Evolutionary conservation across 2,113 vertebrate genomes (phyloP).

Genomic region (Pygoscelis adeliae): DNA sequence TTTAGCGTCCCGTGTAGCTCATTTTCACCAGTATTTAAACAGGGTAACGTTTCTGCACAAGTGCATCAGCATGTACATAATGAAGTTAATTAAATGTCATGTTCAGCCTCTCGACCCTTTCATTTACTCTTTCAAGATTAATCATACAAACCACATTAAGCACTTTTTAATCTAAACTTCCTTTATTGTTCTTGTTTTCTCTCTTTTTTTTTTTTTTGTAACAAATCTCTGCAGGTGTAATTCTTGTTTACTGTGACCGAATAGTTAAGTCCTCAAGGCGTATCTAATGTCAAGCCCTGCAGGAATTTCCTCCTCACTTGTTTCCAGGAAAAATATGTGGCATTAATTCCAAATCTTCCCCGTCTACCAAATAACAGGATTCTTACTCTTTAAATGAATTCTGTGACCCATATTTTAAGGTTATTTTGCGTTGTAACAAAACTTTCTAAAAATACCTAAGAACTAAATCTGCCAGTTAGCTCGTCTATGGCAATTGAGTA

Average conservation of each 20-base stretch:
- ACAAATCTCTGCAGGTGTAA: background rate
- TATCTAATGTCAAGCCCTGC: background rate
- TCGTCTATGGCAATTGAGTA: rapidly evolving
- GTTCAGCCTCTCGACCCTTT: slow-evolving; percentile 11
- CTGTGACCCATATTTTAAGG: background rate
- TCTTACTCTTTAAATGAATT: background rate
- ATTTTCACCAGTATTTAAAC: background rate
- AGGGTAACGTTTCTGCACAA: background rate
- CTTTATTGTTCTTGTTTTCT: background rate
- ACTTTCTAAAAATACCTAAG: background rate
- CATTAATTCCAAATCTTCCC: background rate
- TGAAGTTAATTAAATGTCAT: slow-evolving; percentile 30
- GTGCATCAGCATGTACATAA: background rate
- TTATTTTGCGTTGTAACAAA: background rate
- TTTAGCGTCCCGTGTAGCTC: background rate
- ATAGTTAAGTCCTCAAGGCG: background rate
- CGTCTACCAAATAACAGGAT: background rate
- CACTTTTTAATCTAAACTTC: background rate
- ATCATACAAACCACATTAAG: background rate
- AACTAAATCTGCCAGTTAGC: background rate
- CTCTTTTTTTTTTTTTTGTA: background rate
- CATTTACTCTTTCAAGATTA: background rate
- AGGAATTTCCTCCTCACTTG: background rate
- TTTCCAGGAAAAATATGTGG: background rate
- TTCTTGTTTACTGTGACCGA: background rate